phyloP scores from a whole-genome alignment of 2,113 vertebrate species.

The Scopus umbretta region DNA sequence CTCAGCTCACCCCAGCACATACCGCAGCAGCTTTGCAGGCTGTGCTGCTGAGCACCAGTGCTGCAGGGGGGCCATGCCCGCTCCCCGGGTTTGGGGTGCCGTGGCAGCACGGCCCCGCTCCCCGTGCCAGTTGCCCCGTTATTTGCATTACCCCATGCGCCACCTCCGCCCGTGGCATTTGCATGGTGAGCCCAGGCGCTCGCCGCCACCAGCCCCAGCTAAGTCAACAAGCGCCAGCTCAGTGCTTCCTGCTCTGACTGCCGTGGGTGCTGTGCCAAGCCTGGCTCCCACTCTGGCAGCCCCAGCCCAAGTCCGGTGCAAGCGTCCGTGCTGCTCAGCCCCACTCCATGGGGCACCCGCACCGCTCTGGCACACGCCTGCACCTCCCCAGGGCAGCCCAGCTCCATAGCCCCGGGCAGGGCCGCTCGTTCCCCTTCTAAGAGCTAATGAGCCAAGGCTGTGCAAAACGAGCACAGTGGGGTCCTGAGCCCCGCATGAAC shows the following conservation, averaged over 20 bases:
- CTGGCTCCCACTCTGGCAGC: accelerated
- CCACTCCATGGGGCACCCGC: accelerated
- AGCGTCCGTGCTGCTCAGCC: background rate
- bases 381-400: background rate
- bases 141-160: background rate
- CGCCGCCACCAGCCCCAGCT: background rate
- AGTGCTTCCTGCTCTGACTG: background rate
- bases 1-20: slow-evolving; percentile 40
- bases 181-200: background rate
- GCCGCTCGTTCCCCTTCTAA: accelerated
- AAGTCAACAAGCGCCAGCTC: background rate
- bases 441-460: accelerated
- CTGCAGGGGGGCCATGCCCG: background rate
- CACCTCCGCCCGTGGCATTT: background rate
- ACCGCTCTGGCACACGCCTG: accelerated
- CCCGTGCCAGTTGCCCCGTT: background rate
- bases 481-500: accelerated
- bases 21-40: background rate
- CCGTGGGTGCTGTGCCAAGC: background rate
- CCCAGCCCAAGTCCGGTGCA: background rate
- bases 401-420: too few relatives aligned
- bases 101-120: accelerated
- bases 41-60: accelerated
- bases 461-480: accelerated
- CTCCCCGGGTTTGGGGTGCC: background rate